A percentile compares a stretch with the other conserved stretches of the same genome.
Conservation (phyloP, 2,113 vertebrate genomes). For the Mormyrus lacerda region DNA sequence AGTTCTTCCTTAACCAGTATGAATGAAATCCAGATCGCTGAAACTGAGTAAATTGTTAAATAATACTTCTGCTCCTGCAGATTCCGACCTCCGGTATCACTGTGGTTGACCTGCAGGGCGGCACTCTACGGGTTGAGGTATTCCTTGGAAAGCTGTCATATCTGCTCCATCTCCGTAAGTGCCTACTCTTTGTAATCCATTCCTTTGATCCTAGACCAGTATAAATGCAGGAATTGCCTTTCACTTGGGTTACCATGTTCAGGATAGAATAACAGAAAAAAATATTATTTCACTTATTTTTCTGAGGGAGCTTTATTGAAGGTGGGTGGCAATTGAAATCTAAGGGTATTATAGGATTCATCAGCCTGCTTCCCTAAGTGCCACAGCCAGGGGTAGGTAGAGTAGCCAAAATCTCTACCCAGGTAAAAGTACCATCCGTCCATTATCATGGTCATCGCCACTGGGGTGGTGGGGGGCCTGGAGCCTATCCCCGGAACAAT, state of each 20-base stretch:
- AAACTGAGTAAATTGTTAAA: not conserved
- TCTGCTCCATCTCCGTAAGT: constrained; percentile 78
- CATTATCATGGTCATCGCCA: no score
- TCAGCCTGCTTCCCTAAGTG: not conserved
- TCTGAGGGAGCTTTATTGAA: not conserved
- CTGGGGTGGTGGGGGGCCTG: no score
- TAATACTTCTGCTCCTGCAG: constrained; percentile 31
- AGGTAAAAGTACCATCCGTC: not conserved
- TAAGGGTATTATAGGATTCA: not conserved
- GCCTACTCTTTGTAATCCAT: not conserved
- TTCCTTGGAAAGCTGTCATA: constrained; percentile 74
- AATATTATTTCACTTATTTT: not conserved
- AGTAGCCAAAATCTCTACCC: not conserved
- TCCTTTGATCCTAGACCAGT: not conserved
- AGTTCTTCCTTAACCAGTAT: not conserved
- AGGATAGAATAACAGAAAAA: not conserved
- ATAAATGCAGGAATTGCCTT: not conserved
- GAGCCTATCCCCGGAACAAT: no score
- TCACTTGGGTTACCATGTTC: not conserved
- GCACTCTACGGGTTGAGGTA: constrained; percentile 68
- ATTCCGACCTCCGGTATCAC: constrained; percentile 66
- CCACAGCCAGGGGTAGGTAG: not conserved
- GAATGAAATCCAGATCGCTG: not conserved
- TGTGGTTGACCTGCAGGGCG: constrained; percentile 65
- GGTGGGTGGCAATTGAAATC: not conserved